phyloP scores from a whole-genome alignment of 2,797 vertebrate genomes.

The Emys orbicularis region DNA sequence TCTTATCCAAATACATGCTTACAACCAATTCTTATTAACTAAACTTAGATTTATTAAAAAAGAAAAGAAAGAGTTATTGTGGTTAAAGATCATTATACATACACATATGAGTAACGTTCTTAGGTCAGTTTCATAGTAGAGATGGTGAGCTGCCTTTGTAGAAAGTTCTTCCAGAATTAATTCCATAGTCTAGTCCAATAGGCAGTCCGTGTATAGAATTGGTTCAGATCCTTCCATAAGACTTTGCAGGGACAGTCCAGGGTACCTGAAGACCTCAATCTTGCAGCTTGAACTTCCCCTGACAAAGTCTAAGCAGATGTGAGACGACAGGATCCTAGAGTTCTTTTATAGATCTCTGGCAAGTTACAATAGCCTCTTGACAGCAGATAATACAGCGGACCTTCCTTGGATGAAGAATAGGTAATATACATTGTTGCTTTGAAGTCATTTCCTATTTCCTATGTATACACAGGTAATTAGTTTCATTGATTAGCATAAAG shows the following conservation, averaged over 20 bases:
- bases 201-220: neutral
- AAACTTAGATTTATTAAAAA: neutral
- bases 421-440: neutral
- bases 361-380: neutral
- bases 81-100: neutral
- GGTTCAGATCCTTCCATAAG: neutral
- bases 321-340: neutral
- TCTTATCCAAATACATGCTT: neutral
- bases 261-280: neutral
- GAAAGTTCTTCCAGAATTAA: neutral
- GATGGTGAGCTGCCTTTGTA: too few relatives aligned
- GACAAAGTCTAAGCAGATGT: neutral
- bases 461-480: neutral
- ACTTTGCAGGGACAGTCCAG: neutral
- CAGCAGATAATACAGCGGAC: neutral
- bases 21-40: neutral
- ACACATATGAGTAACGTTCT: neutral
- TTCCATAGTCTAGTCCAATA: neutral
- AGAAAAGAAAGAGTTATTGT: too few relatives aligned
- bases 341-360: too few relatives aligned
- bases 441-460: neutral
- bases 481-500: neutral
- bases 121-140: too few relatives aligned
- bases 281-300: neutral
- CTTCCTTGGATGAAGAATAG: neutral